Base-by-base conservation (phyloP, 53 echinoderm and acorn worm species). In the Paracentrotus lividus region DNA sequence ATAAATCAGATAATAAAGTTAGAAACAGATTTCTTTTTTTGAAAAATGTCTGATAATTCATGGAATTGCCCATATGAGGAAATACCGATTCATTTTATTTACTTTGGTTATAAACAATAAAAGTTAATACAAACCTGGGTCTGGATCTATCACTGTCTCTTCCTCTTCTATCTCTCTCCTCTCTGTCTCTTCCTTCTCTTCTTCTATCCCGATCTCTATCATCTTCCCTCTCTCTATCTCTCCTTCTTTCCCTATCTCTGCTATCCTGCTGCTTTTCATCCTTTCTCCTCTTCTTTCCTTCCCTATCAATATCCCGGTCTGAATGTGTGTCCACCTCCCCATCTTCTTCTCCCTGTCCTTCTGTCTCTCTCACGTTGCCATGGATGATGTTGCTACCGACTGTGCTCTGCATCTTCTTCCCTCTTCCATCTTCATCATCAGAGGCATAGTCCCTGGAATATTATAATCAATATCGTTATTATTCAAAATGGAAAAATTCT, bases 361-460 rank as follows among this genome's bases (percentile, higher is more conserved):
- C 90, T 54, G 20, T 85, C 90, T 84, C 94, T 94, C 55, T 85
- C 85, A 32, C 58, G 64, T 87, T 96, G 34, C 91, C 91, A 53
- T 91, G 91, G 77, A 94, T 97, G 77, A 97, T 95, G 45, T 95
- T 97, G 59, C 95, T 97, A 8, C 97, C 97, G 16, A 97, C 92
- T 20, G 95, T 88, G 84, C 97, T 97, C 20, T 88, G 93, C 56
- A 97, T 90, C 20, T 91, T 95, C 4, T 84, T 77, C 33, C 4
- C 60, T 76, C 93, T 93, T 29, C 88, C 87, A 38, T 93, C 85
- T 7, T 95, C 93, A 77, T 86, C 94, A 77, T 97, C 95, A 14
- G 91, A 91, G 1, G 76, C 91, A 91, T 75, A 75, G 53, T 95
- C 93, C 60, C 95, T 95, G 93, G 4, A 52, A 92, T 34, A 10